Base-by-base conservation (phyloP, 2,797 vertebrate genomes). In the Acanthiza pusilla region DNA sequence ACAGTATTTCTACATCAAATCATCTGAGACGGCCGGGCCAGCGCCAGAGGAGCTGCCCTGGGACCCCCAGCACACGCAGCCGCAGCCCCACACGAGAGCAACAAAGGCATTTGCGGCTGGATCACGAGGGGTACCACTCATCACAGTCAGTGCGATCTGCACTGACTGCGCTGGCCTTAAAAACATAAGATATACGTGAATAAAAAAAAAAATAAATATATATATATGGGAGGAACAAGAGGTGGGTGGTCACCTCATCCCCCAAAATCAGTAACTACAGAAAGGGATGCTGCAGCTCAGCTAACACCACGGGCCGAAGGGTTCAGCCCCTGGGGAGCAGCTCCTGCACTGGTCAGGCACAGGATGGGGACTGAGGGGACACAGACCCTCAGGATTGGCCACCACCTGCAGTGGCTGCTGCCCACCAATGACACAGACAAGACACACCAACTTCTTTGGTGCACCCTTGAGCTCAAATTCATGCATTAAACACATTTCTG, bases 361-460 rank as follows among this genome's bases (percentile, higher is more conserved):
- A 18, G 53, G 40, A 15, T 0, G 1, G 38, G 36, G 5, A 19
- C 54, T 55, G 61, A 61, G 27, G 47, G 36, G 6, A 30, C 72
- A 34, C 2, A 50, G 36, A 8, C 16, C 38, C 10, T 32, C 3
- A 2, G 27, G 36, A 42, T 4, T 0, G 0, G 21, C 30, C 27
- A 43, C n/a, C 5, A 11, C 58, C 55, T 6, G 9, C 3, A 4
- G 62, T 1, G 0, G 17, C 25, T 50, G 62, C 53, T 53, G 61
- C n/a, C 36, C 62, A 50, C 38, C 1, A 3, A 13, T 10, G 2
- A 23, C 1, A 34, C 7, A 18, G 75, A 30, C 8, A 8, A 5
- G 3, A 50, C 0, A 7, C 0, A 0, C n/a, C 51, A 16, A n/a
- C 5, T 2, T 1, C 47, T 51, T 9, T 0, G 30, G 48, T 18